Evolutionary conservation across 2,113 vertebrate genomes (phyloP).

Genomic region (Melospiza georgiana): DNA sequence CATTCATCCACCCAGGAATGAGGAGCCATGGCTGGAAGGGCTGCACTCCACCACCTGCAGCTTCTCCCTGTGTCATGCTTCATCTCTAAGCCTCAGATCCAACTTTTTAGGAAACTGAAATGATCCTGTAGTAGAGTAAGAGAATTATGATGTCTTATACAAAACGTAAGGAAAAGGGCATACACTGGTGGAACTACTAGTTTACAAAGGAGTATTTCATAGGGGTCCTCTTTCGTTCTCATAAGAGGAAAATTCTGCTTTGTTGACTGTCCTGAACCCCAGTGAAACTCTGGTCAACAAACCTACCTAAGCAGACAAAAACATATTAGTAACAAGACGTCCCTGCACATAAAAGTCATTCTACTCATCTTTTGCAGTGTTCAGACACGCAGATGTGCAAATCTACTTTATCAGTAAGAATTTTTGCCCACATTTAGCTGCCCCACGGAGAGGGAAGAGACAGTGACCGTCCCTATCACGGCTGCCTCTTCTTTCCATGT

Average conservation of each 20-base stretch:
- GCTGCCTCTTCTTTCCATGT: not conserved
- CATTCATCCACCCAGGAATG: not conserved
- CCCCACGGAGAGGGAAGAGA: not conserved
- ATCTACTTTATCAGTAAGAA: not conserved
- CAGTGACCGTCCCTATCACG: fast-evolving
- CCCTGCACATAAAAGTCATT: not conserved
- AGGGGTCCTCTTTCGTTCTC: not conserved
- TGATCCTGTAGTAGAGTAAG: not conserved
- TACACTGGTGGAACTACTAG: not conserved
- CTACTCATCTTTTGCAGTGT: not conserved
- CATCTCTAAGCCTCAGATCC: not conserved
- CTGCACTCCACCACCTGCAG: not conserved
- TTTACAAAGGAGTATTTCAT: not conserved
- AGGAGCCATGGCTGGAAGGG: fast-evolving
- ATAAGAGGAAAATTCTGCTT: not conserved
- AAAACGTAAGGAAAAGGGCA: not conserved
- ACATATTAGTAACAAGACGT: not conserved
- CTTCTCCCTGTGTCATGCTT: not conserved
- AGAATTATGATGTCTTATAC: not conserved
- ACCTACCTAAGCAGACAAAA: not conserved
- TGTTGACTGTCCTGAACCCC: not conserved
- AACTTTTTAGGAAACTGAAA: not conserved
- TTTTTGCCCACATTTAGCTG: not conserved
- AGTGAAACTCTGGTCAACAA: not conserved
- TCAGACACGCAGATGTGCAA: not conserved